Base-by-base conservation (phyloP, 2,888 invertebrate genomes). In the Caprella mutica region DNA sequence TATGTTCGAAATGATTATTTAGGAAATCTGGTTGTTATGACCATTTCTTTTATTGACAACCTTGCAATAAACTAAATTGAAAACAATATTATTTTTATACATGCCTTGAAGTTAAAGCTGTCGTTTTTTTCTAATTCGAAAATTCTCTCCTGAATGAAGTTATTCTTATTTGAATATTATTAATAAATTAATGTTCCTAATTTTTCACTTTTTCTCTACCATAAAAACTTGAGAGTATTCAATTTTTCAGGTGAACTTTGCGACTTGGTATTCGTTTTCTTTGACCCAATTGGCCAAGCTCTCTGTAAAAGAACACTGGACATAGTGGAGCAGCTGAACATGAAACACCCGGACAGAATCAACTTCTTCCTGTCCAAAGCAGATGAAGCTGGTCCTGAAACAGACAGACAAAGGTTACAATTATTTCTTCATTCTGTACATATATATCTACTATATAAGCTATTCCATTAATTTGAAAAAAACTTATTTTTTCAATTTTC, bases 271-370 rank as follows among this genome's bases (percentile, higher is more conserved):
- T 77, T 78, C 69, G 77, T 78, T 14, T 79, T 79, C 72, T 79
- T 79, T 67, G 79, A 79, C 68, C 79, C 78, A 0, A 78, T 78
- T 69, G 79, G 79, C 23, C 78, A 79, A 69, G 73, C 78, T 4
- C 68, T 79, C 52, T 79, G 79, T 68, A 77, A 77, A 66, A 67
- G 79, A 55, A 79, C 78, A 0, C 67, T 79, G 62, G 75, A 75
- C 68, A 70, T 78, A 33, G 77, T 79, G 4, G 78, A 78, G 69
- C 70, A 71, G 58, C 68, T 79, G 59, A 77, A 74, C 69, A 72
- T 72, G 46, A 71, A 69, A 48, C 76, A 78, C 67, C 72, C 76
- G 4, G 78, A 78, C 21, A 72, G 76, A 56, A 76, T 79, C 67
- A 71, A 74, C 48, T 75, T 78, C 67, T 78, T 74, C 67, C 71